Evolutionary conservation across 2,888 invertebrate genomes (phyloP).

Genomic region (Aleiodes testaceus): DNA sequence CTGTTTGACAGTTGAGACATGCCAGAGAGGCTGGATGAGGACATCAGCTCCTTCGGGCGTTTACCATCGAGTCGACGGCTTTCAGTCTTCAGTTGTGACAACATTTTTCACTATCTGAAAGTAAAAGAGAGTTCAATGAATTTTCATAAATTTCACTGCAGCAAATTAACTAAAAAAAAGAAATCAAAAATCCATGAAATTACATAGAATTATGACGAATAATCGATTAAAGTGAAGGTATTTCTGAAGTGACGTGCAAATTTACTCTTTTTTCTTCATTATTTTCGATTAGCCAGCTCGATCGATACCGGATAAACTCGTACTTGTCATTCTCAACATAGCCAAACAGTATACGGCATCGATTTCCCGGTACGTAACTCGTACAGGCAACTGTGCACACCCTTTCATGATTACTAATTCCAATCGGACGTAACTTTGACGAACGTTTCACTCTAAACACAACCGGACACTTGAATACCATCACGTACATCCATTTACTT

Average conservation of each 20-base stretch:
- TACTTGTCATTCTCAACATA: constrained; percentile 36
- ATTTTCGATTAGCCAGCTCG: neutral
- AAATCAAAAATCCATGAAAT: neutral
- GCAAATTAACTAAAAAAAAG: constrained; percentile 27
- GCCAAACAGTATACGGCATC: constrained; percentile 34
- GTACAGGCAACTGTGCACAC: constrained; percentile 32
- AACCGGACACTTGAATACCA: constrained; percentile 40
- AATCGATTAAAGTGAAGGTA: neutral
- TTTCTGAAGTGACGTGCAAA: neutral
- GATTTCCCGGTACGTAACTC: constrained; percentile 53
- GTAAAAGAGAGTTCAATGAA: neutral
- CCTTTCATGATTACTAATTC: constrained; percentile 38
- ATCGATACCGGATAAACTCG: constrained; percentile 27
- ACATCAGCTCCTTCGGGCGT: constrained; percentile 69
- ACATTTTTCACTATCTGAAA: constrained; percentile 59
- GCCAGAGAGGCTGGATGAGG: constrained; percentile 70
- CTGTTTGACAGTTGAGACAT: constrained; percentile 71
- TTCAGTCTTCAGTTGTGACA: constrained; percentile 62
- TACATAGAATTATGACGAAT: neutral
- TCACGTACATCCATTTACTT: constrained; percentile 26
- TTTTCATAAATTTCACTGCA: no score
- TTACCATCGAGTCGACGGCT: constrained; percentile 66
- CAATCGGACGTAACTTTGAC: constrained; percentile 37
- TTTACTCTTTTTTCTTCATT: neutral
- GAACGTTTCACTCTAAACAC: constrained; percentile 32